Evolutionary conservation across 2,888 invertebrate genomes (phyloP), one percentile per base, ranked within the genome.

Genomic region (Parapristionchus giblindavisi): DNA sequence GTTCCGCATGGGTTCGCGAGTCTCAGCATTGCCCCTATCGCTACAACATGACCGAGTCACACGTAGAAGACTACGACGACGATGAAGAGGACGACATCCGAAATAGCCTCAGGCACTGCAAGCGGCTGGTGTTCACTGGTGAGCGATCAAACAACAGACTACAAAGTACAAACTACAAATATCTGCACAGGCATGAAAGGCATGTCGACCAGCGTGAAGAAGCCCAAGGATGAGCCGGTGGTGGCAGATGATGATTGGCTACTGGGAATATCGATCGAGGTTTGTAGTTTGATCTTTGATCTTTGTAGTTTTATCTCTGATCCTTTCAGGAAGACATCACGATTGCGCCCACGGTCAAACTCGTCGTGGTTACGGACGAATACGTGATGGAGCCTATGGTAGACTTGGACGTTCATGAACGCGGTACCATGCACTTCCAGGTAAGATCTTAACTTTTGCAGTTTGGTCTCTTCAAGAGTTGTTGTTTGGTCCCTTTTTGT

Each of bases 11-110:
- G 51, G 77, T 86, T 3, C 72, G 85, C 1, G 85, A 85, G 68
- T 81, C 83, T 4, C 48, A 73, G n/a, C 85, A 85, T 76, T 77
- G 79, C 4, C 86, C 85, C 3, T 86, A 84, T 75, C 77, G 79
- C 38, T 79, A 29, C 24, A 2, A 17, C 11, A n/a, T 65, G 3
- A 65, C 34, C 43, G 43, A 65, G 32, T 65, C 63, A 6, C 70
- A 56, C 48, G 70, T 71, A 6, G 56, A 71, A 11, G 70, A 71
- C 8, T 48, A 21, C 38, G 56, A 56, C 14, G 36, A 8, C 1
- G 48, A 38, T 3, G 56, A 29, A 27, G 70, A 54, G 40, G 34
- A 51, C 3, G 32, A 36, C 3, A n/a, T n/a, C n/a, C 34, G 63
- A 43, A 17, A 36, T 27, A 43, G 14, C 40, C 29, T n/a, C 29